A percentile compares a stretch with the other conserved stretches of the same genome.
Conservation (phyloP, 92 coral and sea anemone species). For the Heliopora coerulea region DNA sequence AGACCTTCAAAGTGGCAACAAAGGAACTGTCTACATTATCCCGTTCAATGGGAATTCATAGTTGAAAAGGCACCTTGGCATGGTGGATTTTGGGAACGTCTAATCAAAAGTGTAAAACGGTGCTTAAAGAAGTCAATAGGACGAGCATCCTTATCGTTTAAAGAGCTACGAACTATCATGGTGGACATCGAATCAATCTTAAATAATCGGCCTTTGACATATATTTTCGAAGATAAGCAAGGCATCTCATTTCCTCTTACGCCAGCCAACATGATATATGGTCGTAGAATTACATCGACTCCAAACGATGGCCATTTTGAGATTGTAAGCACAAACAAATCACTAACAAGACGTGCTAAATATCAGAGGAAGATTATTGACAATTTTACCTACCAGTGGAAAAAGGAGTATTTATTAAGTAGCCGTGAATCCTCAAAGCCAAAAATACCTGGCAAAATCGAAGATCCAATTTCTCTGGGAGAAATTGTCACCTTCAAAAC, state of each 20-base stretch:
- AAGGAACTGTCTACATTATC: conserved; percentile 19
- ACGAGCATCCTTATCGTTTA: conserved; percentile 13
- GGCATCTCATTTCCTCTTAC: conserved; percentile 5
- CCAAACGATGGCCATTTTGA: conserved; percentile 27
- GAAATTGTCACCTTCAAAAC: conserved; percentile 26
- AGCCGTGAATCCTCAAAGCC: background rate
- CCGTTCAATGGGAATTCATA: conserved; percentile 22
- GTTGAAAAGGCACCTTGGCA: conserved; percentile 42
- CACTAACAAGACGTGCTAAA: conserved; percentile 9
- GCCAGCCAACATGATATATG: conserved; percentile 19
- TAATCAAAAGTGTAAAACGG: conserved; percentile 25
- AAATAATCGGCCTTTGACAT: conserved; percentile 24
- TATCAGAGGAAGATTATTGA: background rate
- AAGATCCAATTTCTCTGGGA: conserved; percentile 2
- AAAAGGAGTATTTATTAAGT: conserved; percentile 11
- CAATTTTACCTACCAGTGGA: conserved; percentile 3
- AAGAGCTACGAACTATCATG: conserved; percentile 6
- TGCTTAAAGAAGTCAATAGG: conserved; percentile 23
- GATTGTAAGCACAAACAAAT: conserved; percentile 25
- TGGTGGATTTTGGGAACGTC: conserved; percentile 40
- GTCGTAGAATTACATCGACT: background rate
- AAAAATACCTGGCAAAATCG: background rate
- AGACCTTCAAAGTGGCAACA: conserved; percentile 18
- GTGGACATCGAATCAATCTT: conserved; percentile 15
- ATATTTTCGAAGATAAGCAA: conserved; percentile 11